Base-by-base conservation (phyloP, 2,797 vertebrate genomes). In the Babyrousa celebensis region DNA sequence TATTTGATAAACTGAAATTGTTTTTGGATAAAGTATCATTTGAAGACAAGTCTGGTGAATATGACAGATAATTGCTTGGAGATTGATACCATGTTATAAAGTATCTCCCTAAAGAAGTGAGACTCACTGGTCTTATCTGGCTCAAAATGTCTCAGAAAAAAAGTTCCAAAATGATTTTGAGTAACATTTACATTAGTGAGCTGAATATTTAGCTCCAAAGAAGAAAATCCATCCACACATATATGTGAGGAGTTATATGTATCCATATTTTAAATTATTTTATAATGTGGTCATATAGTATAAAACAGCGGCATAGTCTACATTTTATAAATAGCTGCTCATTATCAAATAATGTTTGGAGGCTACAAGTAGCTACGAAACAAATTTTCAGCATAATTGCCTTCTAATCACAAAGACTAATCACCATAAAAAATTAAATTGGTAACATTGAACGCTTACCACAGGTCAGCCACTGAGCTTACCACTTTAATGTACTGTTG, bases 161-260 rank as follows among this genome's bases (percentile, higher is more conserved):
- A 29, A 23, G 4, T 77, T 91, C 60, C 54, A 95, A 95, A 96
- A 95, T 87, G 77, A 92, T 85, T 93, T 95, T 74, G 48, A 92
- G 17, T 67, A 75, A 88, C 77, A 6, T 4, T 29, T 88, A 94
- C 6, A 92, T 87, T 89, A 90, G 17, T 60, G 63, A 82, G 72
- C 82, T 63, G 84, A 82, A 75, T 62, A 72, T 87, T 60, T 95
- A 89, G 20, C 58, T 83, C 20, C 56, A 89, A 85, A 77, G 32
- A 89, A 88, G 93, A 78, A 84, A 6, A 89, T 25, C 27, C 29
- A 85, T 65, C 83, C 60, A 21, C 20, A 90, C 25, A 2, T 8
- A 12, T 78, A 70, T 17, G 15, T 85, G 23, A 36, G 62, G 27
- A 40, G 17, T 68, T 70, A 18, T 17, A 84, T 72, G 48, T 84